Evolutionary conservation across 2,113 vertebrate species (phyloP).

Genomic region (Carettochelys insculpta): DNA sequence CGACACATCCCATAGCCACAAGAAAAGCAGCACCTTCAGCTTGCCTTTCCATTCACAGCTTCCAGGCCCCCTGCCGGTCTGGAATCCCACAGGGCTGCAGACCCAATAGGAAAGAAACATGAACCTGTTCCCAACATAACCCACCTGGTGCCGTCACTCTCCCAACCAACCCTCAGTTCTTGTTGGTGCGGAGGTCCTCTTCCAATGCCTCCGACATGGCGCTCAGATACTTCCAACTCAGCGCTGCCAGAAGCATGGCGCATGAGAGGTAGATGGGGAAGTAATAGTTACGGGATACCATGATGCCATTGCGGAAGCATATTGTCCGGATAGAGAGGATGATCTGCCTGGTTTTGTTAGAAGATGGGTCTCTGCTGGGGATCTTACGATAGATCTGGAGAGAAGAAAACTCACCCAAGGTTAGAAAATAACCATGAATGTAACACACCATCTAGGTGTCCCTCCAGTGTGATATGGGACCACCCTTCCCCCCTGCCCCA

Average conservation of each 20-base stretch:
- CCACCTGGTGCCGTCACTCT: background rate
- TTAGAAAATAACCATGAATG: background rate
- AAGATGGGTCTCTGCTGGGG: conserved; percentile 83
- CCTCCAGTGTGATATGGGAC: background rate
- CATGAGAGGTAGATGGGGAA: conserved; percentile 88
- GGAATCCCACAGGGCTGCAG: background rate
- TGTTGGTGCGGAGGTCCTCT: conserved; percentile 77
- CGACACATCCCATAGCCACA: background rate
- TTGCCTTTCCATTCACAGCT: background rate
- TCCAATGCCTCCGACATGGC: conserved; percentile 76
- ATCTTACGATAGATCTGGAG: conserved; percentile 87
- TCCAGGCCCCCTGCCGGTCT: rapidly evolving
- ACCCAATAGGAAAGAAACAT: background rate
- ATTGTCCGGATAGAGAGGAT: conserved; percentile 78
- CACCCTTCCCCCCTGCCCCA: background rate
- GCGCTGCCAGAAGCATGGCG: conserved; percentile 86
- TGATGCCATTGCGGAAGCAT: conserved; percentile 71
- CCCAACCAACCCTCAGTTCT: conserved; percentile 46
- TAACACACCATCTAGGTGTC: background rate
- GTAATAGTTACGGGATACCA: conserved; percentile 78
- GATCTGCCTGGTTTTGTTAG: conserved; percentile 77
- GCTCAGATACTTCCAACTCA: conserved; percentile 91
- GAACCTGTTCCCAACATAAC: too few species aligned
- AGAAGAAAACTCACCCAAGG: background rate
- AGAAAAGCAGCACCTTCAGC: background rate